phyloP scores from a whole-genome alignment of 2,888 invertebrate species.

The Nomada fucata region DNA sequence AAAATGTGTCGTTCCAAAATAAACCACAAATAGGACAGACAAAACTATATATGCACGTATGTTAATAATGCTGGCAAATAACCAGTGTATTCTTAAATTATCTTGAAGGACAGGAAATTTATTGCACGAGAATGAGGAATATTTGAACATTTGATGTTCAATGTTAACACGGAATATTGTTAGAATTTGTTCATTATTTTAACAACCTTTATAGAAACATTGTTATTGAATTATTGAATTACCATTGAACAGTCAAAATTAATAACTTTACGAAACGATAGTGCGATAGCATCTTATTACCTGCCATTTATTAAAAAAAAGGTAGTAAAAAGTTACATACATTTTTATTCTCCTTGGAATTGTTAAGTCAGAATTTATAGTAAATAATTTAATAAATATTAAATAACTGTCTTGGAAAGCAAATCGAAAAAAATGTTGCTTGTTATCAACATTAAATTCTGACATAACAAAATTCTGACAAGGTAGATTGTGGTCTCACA shows the following conservation, averaged over 20 bases:
- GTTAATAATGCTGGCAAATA: constrained; percentile 4
- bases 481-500: background rate
- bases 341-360: too few relatives aligned
- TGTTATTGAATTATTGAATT: too few relatives aligned
- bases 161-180: too few relatives aligned
- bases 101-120: background rate
- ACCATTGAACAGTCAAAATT: background rate
- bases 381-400: too few relatives aligned
- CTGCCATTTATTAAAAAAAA: background rate
- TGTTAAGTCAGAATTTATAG: too few relatives aligned
- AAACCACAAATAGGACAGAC: background rate
- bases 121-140: background rate
- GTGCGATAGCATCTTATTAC: background rate
- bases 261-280: background rate
- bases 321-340: background rate
- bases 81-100: background rate
- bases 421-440: too few relatives aligned
- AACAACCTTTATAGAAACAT: too few relatives aligned
- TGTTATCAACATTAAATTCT: too few relatives aligned
- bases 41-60: background rate
- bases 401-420: too few relatives aligned
- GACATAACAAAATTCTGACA: too few relatives aligned
- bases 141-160: background rate
- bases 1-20: constrained; percentile 1
- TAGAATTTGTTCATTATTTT: too few relatives aligned